These are phyloP conservation scores for Cheilosia vulpina DNA, from an alignment of 2,888 invertebrate species.

Conservation along the genomic window DNA sequence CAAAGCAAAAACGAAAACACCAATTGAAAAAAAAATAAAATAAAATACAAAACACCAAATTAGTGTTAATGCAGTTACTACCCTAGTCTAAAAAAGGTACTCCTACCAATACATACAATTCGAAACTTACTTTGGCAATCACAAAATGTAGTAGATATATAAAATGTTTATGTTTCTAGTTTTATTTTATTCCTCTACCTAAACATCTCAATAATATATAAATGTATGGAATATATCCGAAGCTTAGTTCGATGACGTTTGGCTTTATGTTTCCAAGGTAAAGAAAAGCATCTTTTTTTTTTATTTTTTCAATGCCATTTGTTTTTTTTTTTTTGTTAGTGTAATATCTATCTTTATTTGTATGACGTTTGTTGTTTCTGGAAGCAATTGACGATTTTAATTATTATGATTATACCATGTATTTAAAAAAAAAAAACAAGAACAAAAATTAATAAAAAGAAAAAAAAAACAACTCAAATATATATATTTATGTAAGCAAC, in stretches of 20 bases:
- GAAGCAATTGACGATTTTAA: slow-evolving; percentile 6
- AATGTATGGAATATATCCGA: background rate
- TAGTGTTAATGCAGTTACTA: slow-evolving; percentile 32
- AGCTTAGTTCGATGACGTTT: background rate
- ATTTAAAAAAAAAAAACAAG: slow-evolving; percentile 10
- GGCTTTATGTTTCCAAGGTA: too few species aligned
- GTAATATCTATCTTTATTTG: slow-evolving; percentile 3
- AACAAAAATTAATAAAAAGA: background rate
- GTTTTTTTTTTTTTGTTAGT: background rate
- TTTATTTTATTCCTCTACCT: slow-evolving; percentile 14
- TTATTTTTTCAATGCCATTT: slow-evolving; percentile 16
- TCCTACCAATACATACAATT: background rate
- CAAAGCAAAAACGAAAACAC: slow-evolving; percentile 35
- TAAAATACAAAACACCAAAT: slow-evolving; percentile 21
- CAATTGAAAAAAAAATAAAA: slow-evolving; percentile 12
- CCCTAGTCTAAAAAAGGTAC: slow-evolving; percentile 41
- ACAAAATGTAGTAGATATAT: background rate
- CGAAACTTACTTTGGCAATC: slow-evolving; percentile 1
- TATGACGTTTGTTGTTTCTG: slow-evolving; percentile 7
- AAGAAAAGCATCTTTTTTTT: background rate
- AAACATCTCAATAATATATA: background rate
- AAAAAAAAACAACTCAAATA: slow-evolving; percentile 12
- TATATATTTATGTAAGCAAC: slow-evolving; percentile 47
- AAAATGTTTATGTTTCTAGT: background rate
- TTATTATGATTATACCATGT: slow-evolving; percentile 34